Base-by-base conservation (phyloP, 2,888 invertebrate genomes). In the Myopa testacea region DNA sequence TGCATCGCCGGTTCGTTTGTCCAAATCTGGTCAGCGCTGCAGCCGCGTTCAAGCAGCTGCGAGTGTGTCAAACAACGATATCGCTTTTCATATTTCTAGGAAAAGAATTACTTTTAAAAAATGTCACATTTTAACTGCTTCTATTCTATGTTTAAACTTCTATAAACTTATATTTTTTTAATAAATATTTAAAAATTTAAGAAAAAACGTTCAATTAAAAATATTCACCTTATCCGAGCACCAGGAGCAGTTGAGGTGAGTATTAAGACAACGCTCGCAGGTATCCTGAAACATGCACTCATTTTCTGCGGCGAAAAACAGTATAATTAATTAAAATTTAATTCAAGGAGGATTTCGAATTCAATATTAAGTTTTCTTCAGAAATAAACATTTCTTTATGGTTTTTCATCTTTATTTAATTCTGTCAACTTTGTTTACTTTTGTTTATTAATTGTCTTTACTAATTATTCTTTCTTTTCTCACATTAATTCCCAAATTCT, bases 191-290 rank as follows among this genome's bases (percentile, higher is more conserved):
- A 19, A n/a, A 14, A 14, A 58, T 12, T 12, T 5, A 58, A 58
- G 40, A 14, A 62, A 12, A 58, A 6, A 58, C 6, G 12, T 70
- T 26, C 19, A 38, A 52, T 26, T 4, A 4, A 52, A 38, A n/a
- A 50, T 52, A 14, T 16, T 80, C 78, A 89, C 89, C 84, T 86
- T 86, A 82, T 89, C 89, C 60, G 88, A 86, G 80, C 89, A 89
- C 89, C 89, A 89, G 72, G 89, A 84, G 81, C 89, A 89, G 6
- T 82, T 81, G 52, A 85, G 80, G 78, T 87, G 83, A 0, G 86
- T 83, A 50, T 77, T 79, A 45, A 88, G 82, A 77, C 88, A 88
- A 40, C 83, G 85, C 78, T 87, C 85, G 77, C 88, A 88, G 63
- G 82, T 86, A 60, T 87, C 87, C 70, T 88, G 82, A 52, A 84